Evolutionary conservation across 1,140 invertebrate species (phyloP), one percentile per base, ranked within the genome.

Genomic region (Neodiprion lecontei): DNA sequence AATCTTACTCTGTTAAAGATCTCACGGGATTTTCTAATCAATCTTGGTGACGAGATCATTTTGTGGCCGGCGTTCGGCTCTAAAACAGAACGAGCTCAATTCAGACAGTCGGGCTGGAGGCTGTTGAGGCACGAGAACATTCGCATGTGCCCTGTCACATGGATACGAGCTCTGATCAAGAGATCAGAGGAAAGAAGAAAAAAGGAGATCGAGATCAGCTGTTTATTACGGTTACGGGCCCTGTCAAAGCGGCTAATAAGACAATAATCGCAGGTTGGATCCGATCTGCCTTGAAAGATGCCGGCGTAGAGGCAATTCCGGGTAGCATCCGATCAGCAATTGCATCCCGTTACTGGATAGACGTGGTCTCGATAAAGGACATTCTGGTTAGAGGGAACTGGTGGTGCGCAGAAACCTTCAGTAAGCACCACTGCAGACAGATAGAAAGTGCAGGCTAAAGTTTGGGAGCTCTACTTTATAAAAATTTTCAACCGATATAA

Each of bases 31-130:
- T n/a, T 67, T 17, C 48, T 75, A 12, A 14, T 68, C 2, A 67
- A 69, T 9, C 11, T 17, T 14, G 74, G 72, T 14, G 66, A 75
- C 21, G 67, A 74, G 50, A 69, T 80, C 7, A 76, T 79, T 12
- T 50, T 82, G 12, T 77, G 73, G 68, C 79, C 79, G 21, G 67
- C n/a, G 9, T 82, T 80, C n/a, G 79, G 78, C 12, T 82, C 77
- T 1, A 80, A 81, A 70, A 82, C 81, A 1, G 77, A 82, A 21
- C 49, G 48, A 8, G 70, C n/a, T 11, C 17, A 12, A 9, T 72
- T 72, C 50, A 14, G 70, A 28, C 48, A 72, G 23, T 61, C 48
- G 11, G 70, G 28, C 28, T 28, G 67, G 74, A 75, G 23, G 61
- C 70, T 75, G 3, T 75, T 67, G 14, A 72, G 21, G 50, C 48